Evolutionary conservation across 2,888 invertebrate genomes (phyloP).

Genomic region (Chydorus sphaericus): DNA sequence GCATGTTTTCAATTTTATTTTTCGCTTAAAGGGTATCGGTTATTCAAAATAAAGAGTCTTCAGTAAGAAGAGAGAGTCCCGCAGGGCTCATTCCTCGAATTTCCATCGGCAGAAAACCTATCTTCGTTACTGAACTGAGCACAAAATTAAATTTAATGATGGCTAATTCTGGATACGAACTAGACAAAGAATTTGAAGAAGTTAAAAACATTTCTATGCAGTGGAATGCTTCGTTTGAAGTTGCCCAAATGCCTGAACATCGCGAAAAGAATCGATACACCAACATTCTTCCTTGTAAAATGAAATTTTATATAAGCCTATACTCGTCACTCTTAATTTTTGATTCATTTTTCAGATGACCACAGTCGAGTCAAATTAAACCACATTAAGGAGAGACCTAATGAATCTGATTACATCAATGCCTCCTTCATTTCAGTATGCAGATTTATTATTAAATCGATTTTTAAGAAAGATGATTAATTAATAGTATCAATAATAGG

Average conservation of each 20-base stretch:
- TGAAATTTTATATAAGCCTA: slow-evolving; percentile 32
- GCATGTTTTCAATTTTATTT: no score
- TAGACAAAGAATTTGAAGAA: background rate
- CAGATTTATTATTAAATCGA: slow-evolving; percentile 14
- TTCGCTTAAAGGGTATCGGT: background rate
- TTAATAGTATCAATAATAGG: background rate
- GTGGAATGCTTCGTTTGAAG: background rate
- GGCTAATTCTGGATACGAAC: background rate
- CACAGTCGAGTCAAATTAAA: slow-evolving; percentile 46
- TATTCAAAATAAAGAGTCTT: background rate
- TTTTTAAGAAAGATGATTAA: background rate
- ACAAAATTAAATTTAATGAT: background rate
- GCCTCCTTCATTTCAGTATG: slow-evolving; percentile 55
- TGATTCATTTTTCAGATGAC: slow-evolving; percentile 38
- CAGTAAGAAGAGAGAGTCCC: no score
- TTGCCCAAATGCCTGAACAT: slow-evolving; percentile 33
- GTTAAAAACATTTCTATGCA: background rate
- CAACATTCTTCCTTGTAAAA: slow-evolving; percentile 59
- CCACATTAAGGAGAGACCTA: slow-evolving; percentile 33
- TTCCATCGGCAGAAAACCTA: background rate
- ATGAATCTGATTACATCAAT: slow-evolving; percentile 54
- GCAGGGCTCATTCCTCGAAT: background rate
- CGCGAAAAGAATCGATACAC: slow-evolving; percentile 52
- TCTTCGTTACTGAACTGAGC: background rate
- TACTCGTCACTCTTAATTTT: slow-evolving; percentile 12